Base-by-base conservation (phyloP, 2,797 vertebrate species). In the Melanotaenia trifasciata region DNA sequence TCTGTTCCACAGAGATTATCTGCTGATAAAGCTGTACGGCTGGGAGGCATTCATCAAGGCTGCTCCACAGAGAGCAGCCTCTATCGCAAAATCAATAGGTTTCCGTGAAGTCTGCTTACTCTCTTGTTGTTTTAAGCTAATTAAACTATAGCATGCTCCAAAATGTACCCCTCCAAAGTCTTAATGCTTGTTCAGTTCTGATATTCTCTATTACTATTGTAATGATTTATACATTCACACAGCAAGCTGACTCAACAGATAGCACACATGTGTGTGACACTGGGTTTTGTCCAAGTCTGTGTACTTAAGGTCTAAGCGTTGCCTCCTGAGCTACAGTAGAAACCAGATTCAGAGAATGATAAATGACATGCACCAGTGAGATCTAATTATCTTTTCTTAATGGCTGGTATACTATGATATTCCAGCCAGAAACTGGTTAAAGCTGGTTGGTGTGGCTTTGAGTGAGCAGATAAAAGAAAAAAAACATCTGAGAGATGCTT, bases 61-160 rank as follows among this genome's bases (percentile, higher is more conserved):
- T 16, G 77, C 84, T 78, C 56, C 73, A 76, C 76, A 51, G 78
- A 83, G 83, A 71, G 79, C 70, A 47, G 62, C 73, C 73, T 61
- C 67, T 76, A 86, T 84, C 90, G 91, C 78, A 78, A 88, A 91
- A 92, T 93, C 88, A 70, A 92, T 92, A 70, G 40, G 32, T 79
- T 80, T 87, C 82, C n/a, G 63, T 76, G 79, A 89, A 81, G 80
- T 63, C 80, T 73, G 79, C 87, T 79, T 58, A 9, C 78, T 77
- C 64, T 68, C 70, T 70, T 47, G 43, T 73, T 73, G 80, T 80
- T 90, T 90, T 85, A 83, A 74, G 81, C 71, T 80, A 87, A 93
- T 91, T 72, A 81, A 85, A 89, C 64, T 18, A 4, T 6, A 54
- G 58, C 60, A 1, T 3, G 36, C 28, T 72, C 54, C 47, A n/a